Evolutionary conservation across 2,113 vertebrate species (phyloP), one percentile per base, ranked within the genome.

Genomic region (Pluvianellus socialis): DNA sequence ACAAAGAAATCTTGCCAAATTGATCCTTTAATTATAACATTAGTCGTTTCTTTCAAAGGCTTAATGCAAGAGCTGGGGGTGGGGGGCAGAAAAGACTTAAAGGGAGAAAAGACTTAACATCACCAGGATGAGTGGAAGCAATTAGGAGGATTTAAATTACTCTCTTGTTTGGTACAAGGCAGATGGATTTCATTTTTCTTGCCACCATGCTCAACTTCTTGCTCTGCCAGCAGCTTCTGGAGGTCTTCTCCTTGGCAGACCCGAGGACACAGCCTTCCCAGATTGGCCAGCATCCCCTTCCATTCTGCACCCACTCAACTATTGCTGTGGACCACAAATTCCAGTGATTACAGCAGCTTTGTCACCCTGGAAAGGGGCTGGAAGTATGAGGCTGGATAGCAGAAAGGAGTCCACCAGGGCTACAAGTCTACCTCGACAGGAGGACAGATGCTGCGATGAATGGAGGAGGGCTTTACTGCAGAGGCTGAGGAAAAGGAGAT

Each of bases 21-120:
- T 95, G 95, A 97, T 95, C 96, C 81, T 94, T 98, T 98, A 98
- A 98, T 97, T 98, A 97, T 93, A 98, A 96, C 76, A 95, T 97
- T 96, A 97, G 96, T 93, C 15, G 95, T 92, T 95, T 91, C 94
- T 96, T 97, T 97, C 96, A 94, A 96, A 98, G 86, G 52, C 66
- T 86, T 79, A 97, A 72, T 79, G 76, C 62, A 95, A 92, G 75
- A 77, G 73, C 77, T 95, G 94, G 94, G 80, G 82, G 65, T 94
- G 84, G 83, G 77, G 95, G 79, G 86, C 88, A 96, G 82, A 97
- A 94, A 94, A 96, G 86, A 92, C 95, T 94, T 87, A 70, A 90
- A 91, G 71, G 81, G 86, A 96, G 86, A 94, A 93, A 92, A 96
- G 92, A 93, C 79, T 97, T 95, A 92, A 93, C 90, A 94, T 97